phyloP scores from a whole-genome alignment of 2,797 vertebrate species.

The Halcyon badia region DNA sequence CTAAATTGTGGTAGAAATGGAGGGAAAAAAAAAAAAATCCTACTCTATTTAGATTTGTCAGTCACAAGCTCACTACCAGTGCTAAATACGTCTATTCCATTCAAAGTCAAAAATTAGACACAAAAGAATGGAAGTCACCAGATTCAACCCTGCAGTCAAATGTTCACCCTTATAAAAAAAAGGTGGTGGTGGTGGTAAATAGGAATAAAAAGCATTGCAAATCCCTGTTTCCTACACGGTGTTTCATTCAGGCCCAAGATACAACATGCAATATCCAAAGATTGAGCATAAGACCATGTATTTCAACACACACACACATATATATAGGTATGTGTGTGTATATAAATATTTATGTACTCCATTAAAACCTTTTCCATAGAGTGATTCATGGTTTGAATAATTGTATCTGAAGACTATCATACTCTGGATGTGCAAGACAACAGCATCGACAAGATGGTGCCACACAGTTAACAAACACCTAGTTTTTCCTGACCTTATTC shows the following conservation, averaged over 20 bases:
- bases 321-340: no score
- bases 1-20: neutral
- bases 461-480: neutral
- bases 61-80: neutral
- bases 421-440: neutral
- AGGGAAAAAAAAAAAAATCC: no score
- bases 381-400: neutral
- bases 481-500: neutral
- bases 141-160: neutral
- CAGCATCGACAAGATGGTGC: neutral
- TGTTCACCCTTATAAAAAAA: fast-evolving
- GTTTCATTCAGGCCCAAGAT: neutral
- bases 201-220: neutral
- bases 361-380: neutral
- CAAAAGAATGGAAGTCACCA: neutral
- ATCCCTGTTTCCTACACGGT: neutral
- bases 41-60: neutral
- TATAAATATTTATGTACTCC: no score
- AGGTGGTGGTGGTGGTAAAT: neutral
- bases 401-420: neutral
- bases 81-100: neutral
- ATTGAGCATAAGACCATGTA: neutral
- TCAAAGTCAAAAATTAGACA: neutral
- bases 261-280: neutral
- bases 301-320: neutral